A percentile compares a stretch with the other conserved stretches of the same genome.
Evolutionary conservation across 1,140 invertebrate species (phyloP).

Genomic region (Papilio polytes): DNA sequence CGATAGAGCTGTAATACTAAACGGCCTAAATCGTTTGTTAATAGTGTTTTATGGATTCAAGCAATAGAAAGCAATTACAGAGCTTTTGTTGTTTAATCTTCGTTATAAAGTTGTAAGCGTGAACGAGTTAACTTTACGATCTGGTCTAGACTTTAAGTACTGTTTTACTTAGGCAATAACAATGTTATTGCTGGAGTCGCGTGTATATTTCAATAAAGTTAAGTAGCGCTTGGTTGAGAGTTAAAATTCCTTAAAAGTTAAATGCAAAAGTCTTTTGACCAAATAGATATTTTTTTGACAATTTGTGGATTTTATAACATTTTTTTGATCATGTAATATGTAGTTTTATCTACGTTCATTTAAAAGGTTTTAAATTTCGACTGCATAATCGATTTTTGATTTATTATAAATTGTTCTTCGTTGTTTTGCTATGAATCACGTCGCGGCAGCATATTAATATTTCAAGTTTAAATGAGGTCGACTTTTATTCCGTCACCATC

Average conservation of each 20-base stretch:
- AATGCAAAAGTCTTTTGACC: not conserved
- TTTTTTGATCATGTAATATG: not conserved
- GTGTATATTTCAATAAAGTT: conserved; percentile 15
- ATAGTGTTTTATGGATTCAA: not conserved
- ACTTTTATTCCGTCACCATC: not conserved
- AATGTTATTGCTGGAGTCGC: conserved; percentile 16
- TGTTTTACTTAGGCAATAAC: conserved; percentile 20
- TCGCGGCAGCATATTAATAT: not conserved
- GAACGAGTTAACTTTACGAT: conserved; percentile 29
- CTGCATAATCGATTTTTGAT: not conserved
- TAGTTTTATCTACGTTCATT: not conserved
- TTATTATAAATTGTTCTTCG: not conserved
- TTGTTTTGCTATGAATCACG: not conserved
- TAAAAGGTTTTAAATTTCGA: not conserved
- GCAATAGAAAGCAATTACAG: conserved; percentile 15
- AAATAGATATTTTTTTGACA: not conserved
- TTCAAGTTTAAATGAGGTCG: not conserved
- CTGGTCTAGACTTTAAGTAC: conserved; percentile 37
- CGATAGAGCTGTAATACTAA: not conserved
- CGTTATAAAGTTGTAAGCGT: conserved; percentile 25
- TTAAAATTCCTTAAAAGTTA: not conserved
- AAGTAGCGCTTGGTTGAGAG: not conserved
- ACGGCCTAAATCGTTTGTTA: not conserved
- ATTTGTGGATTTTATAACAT: too few relatives aligned
- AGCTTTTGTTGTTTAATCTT: conserved; percentile 17